A percentile compares a stretch with the other conserved stretches of the same genome.
Evolutionary conservation across 2,113 vertebrate genomes (phyloP).

Genomic region (Elachura formosa): DNA sequence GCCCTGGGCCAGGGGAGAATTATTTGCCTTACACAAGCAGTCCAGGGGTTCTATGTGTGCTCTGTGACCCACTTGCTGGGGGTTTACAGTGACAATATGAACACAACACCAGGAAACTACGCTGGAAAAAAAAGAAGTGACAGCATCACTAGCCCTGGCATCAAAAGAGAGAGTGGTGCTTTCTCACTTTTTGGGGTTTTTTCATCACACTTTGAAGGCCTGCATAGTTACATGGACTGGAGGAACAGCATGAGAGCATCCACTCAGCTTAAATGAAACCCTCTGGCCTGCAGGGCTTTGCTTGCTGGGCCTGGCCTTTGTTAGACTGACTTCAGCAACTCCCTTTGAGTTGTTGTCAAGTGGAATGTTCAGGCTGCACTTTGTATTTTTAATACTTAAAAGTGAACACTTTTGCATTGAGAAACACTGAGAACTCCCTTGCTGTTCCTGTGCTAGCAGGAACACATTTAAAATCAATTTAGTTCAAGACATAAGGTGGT

Average conservation of each 20-base stretch:
- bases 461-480: not conserved
- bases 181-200: not conserved
- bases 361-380: not conserved
- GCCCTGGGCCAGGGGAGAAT: not conserved
- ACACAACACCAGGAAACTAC: not conserved
- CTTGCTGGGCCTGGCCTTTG: not conserved
- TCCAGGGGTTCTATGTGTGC: not conserved
- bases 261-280: not conserved
- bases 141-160: not conserved
- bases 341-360: not conserved
- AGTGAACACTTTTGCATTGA: not conserved
- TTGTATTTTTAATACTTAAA: slow-evolving; percentile 9
- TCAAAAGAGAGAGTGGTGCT: not conserved
- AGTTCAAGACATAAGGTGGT: not conserved
- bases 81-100: not conserved
- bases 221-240: not conserved
- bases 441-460: not conserved
- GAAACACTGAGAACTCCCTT: not conserved
- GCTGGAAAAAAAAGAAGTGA: not conserved
- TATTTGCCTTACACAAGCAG: not conserved
- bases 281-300: not conserved
- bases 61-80: not conserved
- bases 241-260: not conserved
- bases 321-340: not conserved
- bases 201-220: not conserved